Evolutionary conservation across 2,888 invertebrate genomes (phyloP), one percentile per base, ranked within the genome.

Genomic region (Pachliopta kotzebuea): DNA sequence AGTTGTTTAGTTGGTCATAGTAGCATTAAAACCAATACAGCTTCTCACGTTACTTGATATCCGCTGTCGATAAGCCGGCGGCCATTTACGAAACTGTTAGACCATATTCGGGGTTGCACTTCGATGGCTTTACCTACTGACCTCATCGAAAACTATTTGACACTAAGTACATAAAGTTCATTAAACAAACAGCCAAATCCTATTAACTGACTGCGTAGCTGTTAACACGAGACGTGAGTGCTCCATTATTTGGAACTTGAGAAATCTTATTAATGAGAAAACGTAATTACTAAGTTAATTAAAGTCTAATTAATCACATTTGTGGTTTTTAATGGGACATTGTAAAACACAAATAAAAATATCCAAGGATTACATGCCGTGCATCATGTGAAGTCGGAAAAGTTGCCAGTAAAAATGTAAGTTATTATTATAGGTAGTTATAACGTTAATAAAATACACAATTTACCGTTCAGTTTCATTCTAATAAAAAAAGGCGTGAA

Each of bases 101-200:
- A 83, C 79, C 76, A 84, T 87, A 85, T 88, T 87, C 84, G 87
- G 87, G 85, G 84, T 80, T 79, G 88, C 90, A 90, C 84, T 90
- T 90, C 75, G 71, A 79, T 74, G 90, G 90, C 86, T 90, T 90
- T 88, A 83, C 80, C 81, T 84, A 80, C 81, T 86, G 83, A 83
- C 88, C 90, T 83, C 80, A 78, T 79, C 77, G 84, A 87, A 84
- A 76, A 72, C 83, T 78, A 78, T 83, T 87, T 86, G 85, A 86
- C 86, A 84, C 78, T 74, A 76, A 76, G 76, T 80, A 80, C 78
- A 80, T 82, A 83, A 88, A 86, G 90, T 87, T 88, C 88, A 90
- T 84, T 86, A 86, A 83, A 80, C 83, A 83, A 84, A 83, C 80
- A 77, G 76, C 75, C 78, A 83, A 85, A 88, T 86, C 84, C 78